Evolutionary conservation across 2,113 vertebrate genomes (phyloP), one percentile per base, ranked within the genome.

Genomic region (Lutjanus erythropterus): DNA sequence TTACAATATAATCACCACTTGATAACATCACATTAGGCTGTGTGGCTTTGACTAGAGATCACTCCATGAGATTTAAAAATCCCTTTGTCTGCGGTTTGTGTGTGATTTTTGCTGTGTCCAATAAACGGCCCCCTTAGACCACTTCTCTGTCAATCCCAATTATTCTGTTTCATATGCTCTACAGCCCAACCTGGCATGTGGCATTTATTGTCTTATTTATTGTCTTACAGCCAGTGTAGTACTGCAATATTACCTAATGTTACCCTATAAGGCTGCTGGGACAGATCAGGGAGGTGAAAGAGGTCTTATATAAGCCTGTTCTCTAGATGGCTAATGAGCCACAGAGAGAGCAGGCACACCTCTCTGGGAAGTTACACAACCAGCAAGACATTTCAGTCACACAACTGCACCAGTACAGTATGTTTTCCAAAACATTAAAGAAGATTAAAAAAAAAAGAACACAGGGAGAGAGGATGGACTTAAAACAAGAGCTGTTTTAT

Each of bases 251-350:
- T 59, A 75, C 53, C 31, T 77, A 41, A 77, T 77, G 77, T 81
- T 71, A 62, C 72, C 9, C 6, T 80, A 73, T 52, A 80, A 82
- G 53, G 67, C 75, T 71, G 78, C 64, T 49, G 56, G 75, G 76
- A 78, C 44, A 75, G 69, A 49, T 44, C 37, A 14, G 50, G 42
- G 49, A 66, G 68, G 77, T 80, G 65, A 83, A 73, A 73, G 60
- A 27, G 62, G 69, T 71, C 80, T 87, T 80, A 80, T 65, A 46
- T 72, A 88, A 90, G 66, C 46, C 41, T 60, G 60, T 64, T 69
- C 76, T 80, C 64, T 75, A 25, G 53, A 79, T 79, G 74, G 84
- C 77, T 88, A 88, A 91, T 88, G 75, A 91, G 88, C 73, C 83
- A 91, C 89, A 84, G 81, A 80, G 74, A 78, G 56, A 61, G 60